A percentile compares a stretch with the other conserved stretches of the same genome.
Conservation (phyloP, 2,888 invertebrate genomes). For the Zeuzera pyrina region DNA sequence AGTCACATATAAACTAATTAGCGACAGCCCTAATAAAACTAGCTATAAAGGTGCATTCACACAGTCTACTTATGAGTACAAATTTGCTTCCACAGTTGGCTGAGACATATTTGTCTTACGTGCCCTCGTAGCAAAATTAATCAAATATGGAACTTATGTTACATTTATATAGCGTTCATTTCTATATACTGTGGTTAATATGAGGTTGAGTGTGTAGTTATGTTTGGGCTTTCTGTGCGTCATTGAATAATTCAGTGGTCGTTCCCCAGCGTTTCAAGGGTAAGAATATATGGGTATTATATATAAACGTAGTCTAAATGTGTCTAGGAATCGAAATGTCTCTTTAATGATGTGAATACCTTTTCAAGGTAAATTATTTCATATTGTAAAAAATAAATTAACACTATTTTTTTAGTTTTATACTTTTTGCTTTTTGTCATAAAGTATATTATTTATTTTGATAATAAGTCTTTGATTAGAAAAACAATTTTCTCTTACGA, state of each 20-base stretch:
- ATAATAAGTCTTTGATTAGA: no score
- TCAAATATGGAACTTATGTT: constrained; percentile 51
- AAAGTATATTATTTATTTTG: no score
- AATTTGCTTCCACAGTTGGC: constrained; percentile 56
- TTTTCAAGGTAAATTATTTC: no score
- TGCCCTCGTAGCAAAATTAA: constrained; percentile 43
- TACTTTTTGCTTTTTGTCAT: no score
- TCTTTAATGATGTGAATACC: no score
- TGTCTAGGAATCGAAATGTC: no score
- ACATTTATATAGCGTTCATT: constrained; percentile 36
- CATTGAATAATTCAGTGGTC: constrained; percentile 71
- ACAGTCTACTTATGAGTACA: constrained; percentile 59
- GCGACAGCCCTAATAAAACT: constrained; percentile 38
- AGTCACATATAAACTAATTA: constrained; percentile 42
- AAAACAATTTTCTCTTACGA: no score
- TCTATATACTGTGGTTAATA: constrained; percentile 32
- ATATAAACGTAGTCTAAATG: background rate
- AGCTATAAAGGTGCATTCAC: constrained; percentile 57
- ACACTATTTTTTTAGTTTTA: no score
- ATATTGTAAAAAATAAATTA: no score
- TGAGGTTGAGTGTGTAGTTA: constrained; percentile 45
- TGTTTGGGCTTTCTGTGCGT: constrained; percentile 66
- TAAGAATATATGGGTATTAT: constrained; percentile 49
- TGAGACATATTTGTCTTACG: constrained; percentile 65
- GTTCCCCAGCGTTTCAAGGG: constrained; percentile 68